Evolutionary conservation across 2,888 invertebrate genomes (phyloP).

Genomic region (Drosophila birchii): DNA sequence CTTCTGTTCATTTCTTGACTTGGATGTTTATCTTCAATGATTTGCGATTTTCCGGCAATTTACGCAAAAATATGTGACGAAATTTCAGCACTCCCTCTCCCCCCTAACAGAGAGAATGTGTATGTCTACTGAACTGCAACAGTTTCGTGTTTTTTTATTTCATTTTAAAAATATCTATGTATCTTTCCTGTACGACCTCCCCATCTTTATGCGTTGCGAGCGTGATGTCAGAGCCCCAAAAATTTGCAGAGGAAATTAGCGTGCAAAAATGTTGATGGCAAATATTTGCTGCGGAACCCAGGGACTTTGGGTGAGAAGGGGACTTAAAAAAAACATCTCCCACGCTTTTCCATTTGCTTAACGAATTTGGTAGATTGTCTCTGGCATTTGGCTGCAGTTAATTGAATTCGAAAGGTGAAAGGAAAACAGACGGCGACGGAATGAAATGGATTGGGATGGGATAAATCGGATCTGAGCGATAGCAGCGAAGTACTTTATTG

Average conservation of each 20-base stretch:
- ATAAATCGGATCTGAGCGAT: constrained; percentile 49
- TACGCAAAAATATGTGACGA: constrained; percentile 82
- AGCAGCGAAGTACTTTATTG: constrained; percentile 72
- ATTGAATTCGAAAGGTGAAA: constrained; percentile 81
- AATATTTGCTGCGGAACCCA: constrained; percentile 65
- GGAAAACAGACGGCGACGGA: constrained; percentile 47
- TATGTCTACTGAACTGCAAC: constrained; percentile 65
- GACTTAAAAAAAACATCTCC: constrained; percentile 45
- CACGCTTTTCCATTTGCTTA: constrained; percentile 77
- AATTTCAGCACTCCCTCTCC: constrained; percentile 55
- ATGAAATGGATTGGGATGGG: constrained; percentile 12
- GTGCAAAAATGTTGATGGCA: constrained; percentile 80
- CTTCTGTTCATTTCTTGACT: constrained; percentile 77
- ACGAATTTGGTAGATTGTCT: constrained; percentile 75
- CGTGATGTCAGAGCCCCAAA: constrained; percentile 73
- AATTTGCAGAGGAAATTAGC: constrained; percentile 76
- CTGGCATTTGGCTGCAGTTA: constrained; percentile 75
- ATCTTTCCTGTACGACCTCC: constrained; percentile 30
- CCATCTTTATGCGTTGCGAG: constrained; percentile 71
- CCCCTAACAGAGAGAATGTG: neutral
- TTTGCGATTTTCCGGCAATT: constrained; percentile 83
- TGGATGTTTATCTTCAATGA: constrained; percentile 81
- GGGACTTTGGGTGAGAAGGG: constrained; percentile 9
- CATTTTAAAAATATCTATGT: constrained; percentile 60
- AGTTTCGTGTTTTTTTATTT: constrained; percentile 57